Percentiles rank a stretch among this genome's conserved stretches.
Evolutionary conservation across 2,797 vertebrate genomes (phyloP).

Genomic region (Anas georgica): DNA sequence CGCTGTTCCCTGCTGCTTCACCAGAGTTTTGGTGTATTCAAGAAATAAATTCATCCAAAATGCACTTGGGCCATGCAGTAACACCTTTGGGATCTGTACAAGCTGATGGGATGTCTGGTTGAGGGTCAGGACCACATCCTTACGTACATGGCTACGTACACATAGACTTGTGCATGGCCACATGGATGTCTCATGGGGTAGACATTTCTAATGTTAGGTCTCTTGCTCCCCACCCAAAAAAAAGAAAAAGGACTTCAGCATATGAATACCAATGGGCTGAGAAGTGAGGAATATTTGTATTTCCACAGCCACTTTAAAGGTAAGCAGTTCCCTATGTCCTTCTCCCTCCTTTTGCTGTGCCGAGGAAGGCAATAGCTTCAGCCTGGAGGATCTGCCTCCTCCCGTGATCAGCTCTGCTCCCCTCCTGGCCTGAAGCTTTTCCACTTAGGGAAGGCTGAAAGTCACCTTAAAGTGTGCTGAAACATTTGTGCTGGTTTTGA

Average conservation of each 20-base stretch:
- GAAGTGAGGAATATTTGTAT: conserved; percentile 56
- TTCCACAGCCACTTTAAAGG: conserved; percentile 59
- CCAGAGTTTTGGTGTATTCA: neutral
- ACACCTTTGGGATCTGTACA: neutral
- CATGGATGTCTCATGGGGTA: neutral
- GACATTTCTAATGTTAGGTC: neutral
- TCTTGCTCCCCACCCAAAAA: neutral
- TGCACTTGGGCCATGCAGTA: neutral
- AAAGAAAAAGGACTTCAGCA: neutral
- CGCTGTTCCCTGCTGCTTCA: neutral
- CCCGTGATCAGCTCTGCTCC: neutral
- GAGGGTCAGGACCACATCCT: neutral
- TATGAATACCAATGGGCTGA: neutral
- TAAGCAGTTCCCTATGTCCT: conserved; percentile 51
- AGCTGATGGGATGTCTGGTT: neutral
- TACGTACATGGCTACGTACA: neutral
- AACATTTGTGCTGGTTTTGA: conserved; percentile 52
- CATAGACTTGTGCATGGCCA: neutral
- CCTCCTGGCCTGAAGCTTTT: conserved; percentile 39
- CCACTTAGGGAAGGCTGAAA: conserved; percentile 49
- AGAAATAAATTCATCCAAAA: neutral
- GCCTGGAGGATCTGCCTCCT: conserved; percentile 34
- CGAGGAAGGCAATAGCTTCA: neutral
- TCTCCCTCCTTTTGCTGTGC: conserved; percentile 18
- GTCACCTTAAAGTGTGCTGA: conserved; percentile 23